phyloP scores from a whole-genome alignment of 2,888 invertebrate genomes.

The Eilema caniola region DNA sequence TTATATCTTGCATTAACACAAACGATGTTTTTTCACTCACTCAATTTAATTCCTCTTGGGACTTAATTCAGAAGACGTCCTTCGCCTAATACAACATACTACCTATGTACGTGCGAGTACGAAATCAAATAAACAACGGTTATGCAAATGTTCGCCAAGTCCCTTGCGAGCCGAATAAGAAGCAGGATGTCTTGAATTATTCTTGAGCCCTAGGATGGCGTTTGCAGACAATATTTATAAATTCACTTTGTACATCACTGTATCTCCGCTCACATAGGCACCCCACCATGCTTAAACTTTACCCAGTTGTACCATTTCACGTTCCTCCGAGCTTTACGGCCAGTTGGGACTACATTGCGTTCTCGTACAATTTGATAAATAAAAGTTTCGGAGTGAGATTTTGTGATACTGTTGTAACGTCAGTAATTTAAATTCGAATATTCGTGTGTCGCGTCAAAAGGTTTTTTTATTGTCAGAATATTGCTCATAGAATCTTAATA shows the following conservation, averaged over 20 bases:
- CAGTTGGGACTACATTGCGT: slow-evolving; percentile 55
- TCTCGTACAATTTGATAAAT: slow-evolving; percentile 45
- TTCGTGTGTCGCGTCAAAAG: background rate
- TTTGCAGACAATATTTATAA: slow-evolving; percentile 10
- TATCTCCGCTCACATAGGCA: slow-evolving; percentile 17
- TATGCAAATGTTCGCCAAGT: background rate
- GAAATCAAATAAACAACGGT: background rate
- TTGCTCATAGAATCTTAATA: too few relatives aligned
- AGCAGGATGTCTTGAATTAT: background rate
- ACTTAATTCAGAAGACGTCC: background rate
- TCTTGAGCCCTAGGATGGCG: background rate
- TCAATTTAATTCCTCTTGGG: background rate
- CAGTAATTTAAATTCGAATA: background rate
- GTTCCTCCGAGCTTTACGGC: slow-evolving; percentile 46
- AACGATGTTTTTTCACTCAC: background rate
- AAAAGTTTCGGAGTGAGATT: slow-evolving; percentile 37
- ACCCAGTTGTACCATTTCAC: slow-evolving; percentile 37
- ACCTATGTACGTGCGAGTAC: background rate
- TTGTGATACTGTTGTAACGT: background rate
- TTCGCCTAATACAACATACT: background rate
- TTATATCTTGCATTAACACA: too few relatives aligned
- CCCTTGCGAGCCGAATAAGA: background rate
- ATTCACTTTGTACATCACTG: background rate
- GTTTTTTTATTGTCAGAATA: too few relatives aligned
- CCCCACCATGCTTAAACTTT: slow-evolving; percentile 25